Conservation (phyloP, 2,888 invertebrate species). For the Phania funesta region DNA sequence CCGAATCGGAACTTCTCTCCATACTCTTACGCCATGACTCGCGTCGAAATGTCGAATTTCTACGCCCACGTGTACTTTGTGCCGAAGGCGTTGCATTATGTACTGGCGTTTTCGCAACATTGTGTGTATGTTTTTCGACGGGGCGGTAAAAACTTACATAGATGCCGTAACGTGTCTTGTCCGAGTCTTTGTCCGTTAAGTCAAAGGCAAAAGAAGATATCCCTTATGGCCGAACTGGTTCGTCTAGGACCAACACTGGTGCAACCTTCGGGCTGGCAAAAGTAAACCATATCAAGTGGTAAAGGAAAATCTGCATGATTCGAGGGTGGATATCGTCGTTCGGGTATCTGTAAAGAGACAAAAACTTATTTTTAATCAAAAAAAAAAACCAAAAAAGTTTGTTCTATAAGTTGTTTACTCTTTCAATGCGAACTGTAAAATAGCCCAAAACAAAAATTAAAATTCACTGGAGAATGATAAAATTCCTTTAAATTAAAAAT, state of each 20-base stretch:
- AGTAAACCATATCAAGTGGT: slow-evolving; percentile 99
- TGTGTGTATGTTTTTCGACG: slow-evolving; percentile 84
- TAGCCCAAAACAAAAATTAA: no score
- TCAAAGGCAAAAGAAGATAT: slow-evolving; percentile 99
- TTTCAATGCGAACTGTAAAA: no score
- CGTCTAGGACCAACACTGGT: slow-evolving; percentile 93
- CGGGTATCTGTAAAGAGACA: slow-evolving; percentile 91
- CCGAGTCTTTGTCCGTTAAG: slow-evolving; percentile 99
- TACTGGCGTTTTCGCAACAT: slow-evolving; percentile 65
- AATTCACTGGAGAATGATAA: no score
- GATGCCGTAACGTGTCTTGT: slow-evolving; percentile 95
- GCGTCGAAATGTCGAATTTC: slow-evolving; percentile 84
- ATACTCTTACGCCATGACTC: slow-evolving; percentile 95
- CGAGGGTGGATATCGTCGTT: slow-evolving; percentile 96
- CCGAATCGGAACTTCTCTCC: slow-evolving; percentile 95
- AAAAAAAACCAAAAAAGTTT: no score
- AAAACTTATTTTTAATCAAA: no score
- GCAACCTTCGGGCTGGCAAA: slow-evolving; percentile 99
- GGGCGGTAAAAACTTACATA: slow-evolving; percentile 99
- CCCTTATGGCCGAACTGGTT: slow-evolving; percentile 86
- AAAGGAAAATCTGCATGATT: slow-evolving; percentile 98
- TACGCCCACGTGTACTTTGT: slow-evolving; percentile 76
- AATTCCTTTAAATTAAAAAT: no score
- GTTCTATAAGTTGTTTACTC: no score
- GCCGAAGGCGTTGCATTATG: slow-evolving; percentile 61